Conservation (phyloP, 2,888 invertebrate species). For the Nezara viridula region DNA sequence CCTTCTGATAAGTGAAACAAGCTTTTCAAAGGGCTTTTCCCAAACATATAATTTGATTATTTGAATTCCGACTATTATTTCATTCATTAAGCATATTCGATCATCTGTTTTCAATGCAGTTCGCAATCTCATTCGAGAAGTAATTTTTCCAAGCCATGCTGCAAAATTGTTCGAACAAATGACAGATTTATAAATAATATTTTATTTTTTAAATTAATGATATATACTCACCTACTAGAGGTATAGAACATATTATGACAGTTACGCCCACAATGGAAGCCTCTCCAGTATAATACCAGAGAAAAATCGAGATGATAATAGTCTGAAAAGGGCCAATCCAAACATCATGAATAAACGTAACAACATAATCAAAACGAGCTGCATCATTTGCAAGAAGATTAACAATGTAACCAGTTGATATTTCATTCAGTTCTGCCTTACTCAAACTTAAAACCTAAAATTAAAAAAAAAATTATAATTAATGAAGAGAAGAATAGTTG, state of each 20-base stretch:
- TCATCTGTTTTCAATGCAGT: constrained; percentile 92
- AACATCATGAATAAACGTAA: constrained; percentile 72
- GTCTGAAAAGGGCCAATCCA: constrained; percentile 73
- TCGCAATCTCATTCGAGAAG: constrained; percentile 80
- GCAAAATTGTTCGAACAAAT: constrained; percentile 65
- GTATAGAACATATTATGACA: constrained; percentile 64
- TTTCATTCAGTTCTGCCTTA: constrained; percentile 71
- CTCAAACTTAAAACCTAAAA: constrained; percentile 68
- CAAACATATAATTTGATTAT: constrained; percentile 95
- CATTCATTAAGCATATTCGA: constrained; percentile 93
- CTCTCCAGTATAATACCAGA: constrained; percentile 65
- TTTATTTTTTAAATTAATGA: too few relatives aligned
- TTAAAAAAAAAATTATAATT: neutral
- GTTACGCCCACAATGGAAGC: constrained; percentile 65
- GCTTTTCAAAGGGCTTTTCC: constrained; percentile 85
- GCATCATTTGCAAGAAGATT: constrained; percentile 75
- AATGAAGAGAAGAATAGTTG: too few relatives aligned
- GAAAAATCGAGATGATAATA: constrained; percentile 69
- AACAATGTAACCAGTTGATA: constrained; percentile 74
- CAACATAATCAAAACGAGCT: constrained; percentile 72
- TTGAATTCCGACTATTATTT: constrained; percentile 87
- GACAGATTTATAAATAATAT: too few relatives aligned
- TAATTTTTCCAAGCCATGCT: constrained; percentile 83
- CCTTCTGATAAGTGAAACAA: constrained; percentile 81
- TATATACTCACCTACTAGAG: constrained; percentile 65